Percentiles rank a stretch among this genome's conserved stretches.
Conservation (phyloP, 1,140 invertebrate species). For the Lucilia cuprina region DNA sequence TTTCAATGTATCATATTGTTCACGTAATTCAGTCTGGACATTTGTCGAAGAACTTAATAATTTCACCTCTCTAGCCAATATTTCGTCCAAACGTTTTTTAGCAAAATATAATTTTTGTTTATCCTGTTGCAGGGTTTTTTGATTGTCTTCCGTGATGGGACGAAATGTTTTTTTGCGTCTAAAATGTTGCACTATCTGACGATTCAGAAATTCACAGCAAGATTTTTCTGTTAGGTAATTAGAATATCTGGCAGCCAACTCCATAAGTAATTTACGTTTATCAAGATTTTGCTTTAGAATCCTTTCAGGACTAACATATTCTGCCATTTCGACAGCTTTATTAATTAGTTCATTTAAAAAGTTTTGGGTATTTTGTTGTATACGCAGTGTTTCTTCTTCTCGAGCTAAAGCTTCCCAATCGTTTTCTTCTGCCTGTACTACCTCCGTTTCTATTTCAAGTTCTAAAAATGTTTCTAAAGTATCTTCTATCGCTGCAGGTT, state of each 20-base stretch:
- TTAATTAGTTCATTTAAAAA: conserved; percentile 18
- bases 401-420: not conserved
- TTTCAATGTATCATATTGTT: not conserved
- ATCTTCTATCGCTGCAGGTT: not conserved
- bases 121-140: not conserved
- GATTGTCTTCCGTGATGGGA: not conserved
- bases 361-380: not conserved
- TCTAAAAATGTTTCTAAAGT: not conserved
- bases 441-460: not conserved
- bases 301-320: conserved; percentile 16
- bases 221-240: not conserved
- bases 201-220: conserved; percentile 16
- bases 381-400: not conserved
- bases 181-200: not conserved
- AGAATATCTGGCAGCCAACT: not conserved
- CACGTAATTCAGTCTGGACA: not conserved
- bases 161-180: not conserved
- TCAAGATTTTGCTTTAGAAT: conserved; percentile 3
- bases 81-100: not conserved
- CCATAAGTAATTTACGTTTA: conserved; percentile 1
- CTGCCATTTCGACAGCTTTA: not conserved
- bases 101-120: not conserved
- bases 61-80: not conserved
- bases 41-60: not conserved
- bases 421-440: not conserved